phyloP scores from a whole-genome alignment of 2,888 invertebrate species.

The Drosophila vallismaia region DNA sequence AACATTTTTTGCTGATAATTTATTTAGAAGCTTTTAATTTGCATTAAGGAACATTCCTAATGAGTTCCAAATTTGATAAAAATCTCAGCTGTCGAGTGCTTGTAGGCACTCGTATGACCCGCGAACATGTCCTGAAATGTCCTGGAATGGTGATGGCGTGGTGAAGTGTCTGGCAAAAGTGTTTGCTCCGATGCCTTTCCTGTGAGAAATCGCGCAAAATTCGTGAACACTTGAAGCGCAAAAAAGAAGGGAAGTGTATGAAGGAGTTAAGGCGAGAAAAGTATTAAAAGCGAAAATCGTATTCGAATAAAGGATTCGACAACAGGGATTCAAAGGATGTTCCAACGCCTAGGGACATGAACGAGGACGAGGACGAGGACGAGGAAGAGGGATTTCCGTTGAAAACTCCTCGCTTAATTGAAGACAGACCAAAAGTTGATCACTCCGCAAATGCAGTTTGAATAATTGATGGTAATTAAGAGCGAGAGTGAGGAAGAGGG shows the following conservation, averaged over 20 bases:
- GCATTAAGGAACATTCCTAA: slow-evolving; percentile 69
- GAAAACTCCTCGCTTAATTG: slow-evolving; percentile 62
- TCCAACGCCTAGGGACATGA: background rate
- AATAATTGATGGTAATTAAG: slow-evolving; percentile 84
- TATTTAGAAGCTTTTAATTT: slow-evolving; percentile 77
- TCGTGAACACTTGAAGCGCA: slow-evolving; percentile 60
- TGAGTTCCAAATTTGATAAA: slow-evolving; percentile 70
- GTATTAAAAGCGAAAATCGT: slow-evolving; percentile 38
- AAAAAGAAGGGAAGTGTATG: slow-evolving; percentile 15
- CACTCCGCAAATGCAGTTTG: slow-evolving; percentile 83
- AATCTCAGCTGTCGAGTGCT: slow-evolving; percentile 57
- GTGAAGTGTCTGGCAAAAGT: slow-evolving; percentile 74
- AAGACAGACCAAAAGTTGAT: slow-evolving; percentile 82
- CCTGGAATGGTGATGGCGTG: slow-evolving; percentile 26
- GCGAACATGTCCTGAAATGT: slow-evolving; percentile 5
- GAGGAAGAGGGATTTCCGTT: slow-evolving; percentile 28
- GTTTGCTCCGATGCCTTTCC: slow-evolving; percentile 84
- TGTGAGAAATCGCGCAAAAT: slow-evolving; percentile 82
- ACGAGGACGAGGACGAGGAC: background rate
- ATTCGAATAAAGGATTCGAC: slow-evolving; percentile 35
- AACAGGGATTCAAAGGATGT: slow-evolving; percentile 26
- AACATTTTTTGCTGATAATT: slow-evolving; percentile 62
- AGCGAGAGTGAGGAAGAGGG: slow-evolving; percentile 62
- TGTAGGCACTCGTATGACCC: slow-evolving; percentile 20
- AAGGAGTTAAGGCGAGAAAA: slow-evolving; percentile 23